Conservation (phyloP, 1,140 invertebrate genomes). For the Pogonomyrmex barbatus region DNA sequence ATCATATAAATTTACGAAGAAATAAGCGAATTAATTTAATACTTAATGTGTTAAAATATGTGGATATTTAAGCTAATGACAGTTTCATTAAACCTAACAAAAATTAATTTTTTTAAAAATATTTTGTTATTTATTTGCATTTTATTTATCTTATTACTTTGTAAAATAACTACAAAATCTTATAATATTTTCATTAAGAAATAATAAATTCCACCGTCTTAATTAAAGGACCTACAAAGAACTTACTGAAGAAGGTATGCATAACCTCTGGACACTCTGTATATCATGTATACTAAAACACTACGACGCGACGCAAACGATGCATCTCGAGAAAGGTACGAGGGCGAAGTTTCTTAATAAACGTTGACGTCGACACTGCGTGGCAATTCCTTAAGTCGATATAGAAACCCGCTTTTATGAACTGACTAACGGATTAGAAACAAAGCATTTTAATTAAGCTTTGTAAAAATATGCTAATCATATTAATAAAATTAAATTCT, state of each 20-base stretch:
- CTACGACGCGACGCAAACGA: slow-evolving; percentile 2
- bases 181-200: neutral
- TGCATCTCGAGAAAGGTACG: neutral
- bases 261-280: slow-evolving; percentile 1
- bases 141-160: neutral
- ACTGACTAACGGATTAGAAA: slow-evolving; percentile 55
- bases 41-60: no score
- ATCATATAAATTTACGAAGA: no score
- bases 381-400: slow-evolving; percentile 60
- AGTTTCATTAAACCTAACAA: neutral
- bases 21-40: no score
- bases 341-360: slow-evolving; percentile 59
- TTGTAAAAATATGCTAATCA: slow-evolving; percentile 5
- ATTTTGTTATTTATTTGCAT: neutral
- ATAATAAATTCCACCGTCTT: slow-evolving; percentile 13
- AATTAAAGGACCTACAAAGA: neutral
- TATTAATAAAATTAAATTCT: slow-evolving; percentile 8
- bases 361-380: slow-evolving; percentile 53
- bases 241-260: neutral
- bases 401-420: slow-evolving; percentile 49
- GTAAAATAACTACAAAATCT: neutral
- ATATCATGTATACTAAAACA: slow-evolving; percentile 29
- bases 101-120: neutral
- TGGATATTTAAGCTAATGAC: no score
- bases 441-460: slow-evolving; percentile 35